These are phyloP conservation scores for Bellardia bayeri DNA, from an alignment of 2,888 invertebrate genomes.

Conservation along the genomic window DNA sequence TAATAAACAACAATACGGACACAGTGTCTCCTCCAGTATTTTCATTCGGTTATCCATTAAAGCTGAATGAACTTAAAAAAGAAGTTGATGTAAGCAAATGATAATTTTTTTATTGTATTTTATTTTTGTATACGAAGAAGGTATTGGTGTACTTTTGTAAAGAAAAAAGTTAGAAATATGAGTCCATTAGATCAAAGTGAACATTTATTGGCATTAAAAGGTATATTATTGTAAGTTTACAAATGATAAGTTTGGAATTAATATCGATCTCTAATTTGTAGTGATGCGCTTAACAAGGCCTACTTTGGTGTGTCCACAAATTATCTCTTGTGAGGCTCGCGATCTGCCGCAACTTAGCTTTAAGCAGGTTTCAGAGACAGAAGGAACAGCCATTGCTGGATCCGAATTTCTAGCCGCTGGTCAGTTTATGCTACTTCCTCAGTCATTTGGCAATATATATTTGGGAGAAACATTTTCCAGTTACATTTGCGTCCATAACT, in stretches of 20 bases:
- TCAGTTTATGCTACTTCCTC: slow-evolving; percentile 96
- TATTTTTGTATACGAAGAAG: neutral
- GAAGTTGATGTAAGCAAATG: slow-evolving; percentile 6
- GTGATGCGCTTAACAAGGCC: slow-evolving; percentile 98
- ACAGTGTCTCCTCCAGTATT: too few relatives aligned
- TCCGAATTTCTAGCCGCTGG: slow-evolving; percentile 91
- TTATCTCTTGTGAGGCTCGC: slow-evolving; percentile 93
- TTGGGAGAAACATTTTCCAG: slow-evolving; percentile 98
- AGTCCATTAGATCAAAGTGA: slow-evolving; percentile 80
- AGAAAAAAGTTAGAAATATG: slow-evolving; percentile 75
- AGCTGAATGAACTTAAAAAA: neutral
- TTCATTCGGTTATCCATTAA: neutral
- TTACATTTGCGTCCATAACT: slow-evolving; percentile 98
- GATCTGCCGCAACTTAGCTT: slow-evolving; percentile 93
- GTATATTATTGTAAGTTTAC: slow-evolving; percentile 72
- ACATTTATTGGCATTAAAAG: slow-evolving; percentile 83
- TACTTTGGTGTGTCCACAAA: slow-evolving; percentile 91
- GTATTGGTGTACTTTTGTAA: neutral
- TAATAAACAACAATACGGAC: too few relatives aligned
- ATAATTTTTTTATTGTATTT: neutral
- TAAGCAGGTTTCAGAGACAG: slow-evolving; percentile 89
- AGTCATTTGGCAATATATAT: slow-evolving; percentile 99
- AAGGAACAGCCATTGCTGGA: slow-evolving; percentile 92
- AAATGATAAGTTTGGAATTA: neutral
- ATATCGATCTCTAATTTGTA: slow-evolving; percentile 75